A percentile compares a stretch with the other conserved stretches of the same genome.
Evolutionary conservation across 35 echinoderm and acorn worm species (phyloP).

Genomic region (Strongylocentrotus purpuratus): DNA sequence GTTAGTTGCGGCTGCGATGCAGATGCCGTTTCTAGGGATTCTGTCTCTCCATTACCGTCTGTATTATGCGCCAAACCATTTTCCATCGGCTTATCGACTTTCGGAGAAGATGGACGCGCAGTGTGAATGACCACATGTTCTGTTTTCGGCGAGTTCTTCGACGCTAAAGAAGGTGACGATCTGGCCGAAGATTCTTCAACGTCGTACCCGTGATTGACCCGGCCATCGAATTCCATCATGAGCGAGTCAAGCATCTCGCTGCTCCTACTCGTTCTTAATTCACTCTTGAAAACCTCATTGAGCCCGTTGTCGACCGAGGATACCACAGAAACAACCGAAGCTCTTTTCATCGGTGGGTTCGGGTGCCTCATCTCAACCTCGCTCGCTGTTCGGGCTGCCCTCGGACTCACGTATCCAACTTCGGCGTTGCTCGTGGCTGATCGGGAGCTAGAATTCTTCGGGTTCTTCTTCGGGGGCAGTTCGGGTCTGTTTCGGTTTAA

Average conservation of each 20-base stretch:
- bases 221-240: conserved; percentile 30
- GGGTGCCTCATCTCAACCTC: not conserved
- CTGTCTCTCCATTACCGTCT: not conserved
- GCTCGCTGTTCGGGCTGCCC: not conserved
- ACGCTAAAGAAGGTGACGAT: not conserved
- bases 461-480: conserved; percentile 28
- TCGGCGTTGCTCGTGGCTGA: not conserved
- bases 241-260: conserved; percentile 25
- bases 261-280: conserved; percentile 13
- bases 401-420: not conserved
- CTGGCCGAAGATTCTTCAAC: not conserved
- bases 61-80: not conserved
- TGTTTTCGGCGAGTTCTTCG: conserved; percentile 13
- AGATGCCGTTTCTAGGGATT: not conserved
- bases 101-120: not conserved
- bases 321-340: not conserved
- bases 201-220: conserved; percentile 18
- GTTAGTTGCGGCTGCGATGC: no score
- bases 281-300: not conserved
- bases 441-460: conserved; percentile 17
- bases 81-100: not conserved
- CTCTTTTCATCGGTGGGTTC: not conserved
- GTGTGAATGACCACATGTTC: not conserved
- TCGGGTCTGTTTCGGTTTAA: conserved; percentile 15
- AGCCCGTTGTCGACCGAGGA: not conserved